Base-by-base conservation (phyloP, 2,888 invertebrate species). In the Drosophila affinis region DNA sequence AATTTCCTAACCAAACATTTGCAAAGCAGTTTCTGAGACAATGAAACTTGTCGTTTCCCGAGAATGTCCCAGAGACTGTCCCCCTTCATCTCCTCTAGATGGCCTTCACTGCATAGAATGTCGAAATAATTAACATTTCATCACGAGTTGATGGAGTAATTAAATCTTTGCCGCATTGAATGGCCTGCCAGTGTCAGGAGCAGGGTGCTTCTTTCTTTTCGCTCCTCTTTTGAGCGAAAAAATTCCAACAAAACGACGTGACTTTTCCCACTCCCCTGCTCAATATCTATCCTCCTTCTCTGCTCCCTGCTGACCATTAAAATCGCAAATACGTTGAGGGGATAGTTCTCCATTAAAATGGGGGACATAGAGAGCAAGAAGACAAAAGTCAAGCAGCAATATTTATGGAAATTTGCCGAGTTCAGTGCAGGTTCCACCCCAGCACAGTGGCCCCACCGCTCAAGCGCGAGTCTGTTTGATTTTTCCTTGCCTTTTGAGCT, bases 381-480 rank as follows among this genome's bases (percentile, higher is more conserved):
- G 57, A 59, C 68, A 46, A 64, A 72, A 78, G 58, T 54, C 52
- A 67, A 74, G 68, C 45, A 73, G 62, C 44, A 51, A 69, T 58
- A 72, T 82, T 68, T 75, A 68, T 87, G 84, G 72, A 74, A 76
- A 85, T 81, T 68, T 60, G 67, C 62, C 57, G 46, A 59, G 57
- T 62, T 65, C 54, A 74, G 56, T 71, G 75, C 77, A 77, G 71
- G 70, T 74, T 67, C 47, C 46, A 12, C 27, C 14, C 34, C 45
- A 53, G 44, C 12, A 27, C 58, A 27, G 3, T 4, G 18, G 44
- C 45, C 18, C 47, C 48, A 24, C 46, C 51, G 44, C 9, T 58
- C 32, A 54, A 27, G 32, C 64, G 60, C 69, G 58, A 59, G 52
- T 77, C 86, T 86, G 70, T 84, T 87, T 81, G 87, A 74, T 72